phyloP scores from a whole-genome alignment of 2,888 invertebrate species.

The Magallana nippona region DNA sequence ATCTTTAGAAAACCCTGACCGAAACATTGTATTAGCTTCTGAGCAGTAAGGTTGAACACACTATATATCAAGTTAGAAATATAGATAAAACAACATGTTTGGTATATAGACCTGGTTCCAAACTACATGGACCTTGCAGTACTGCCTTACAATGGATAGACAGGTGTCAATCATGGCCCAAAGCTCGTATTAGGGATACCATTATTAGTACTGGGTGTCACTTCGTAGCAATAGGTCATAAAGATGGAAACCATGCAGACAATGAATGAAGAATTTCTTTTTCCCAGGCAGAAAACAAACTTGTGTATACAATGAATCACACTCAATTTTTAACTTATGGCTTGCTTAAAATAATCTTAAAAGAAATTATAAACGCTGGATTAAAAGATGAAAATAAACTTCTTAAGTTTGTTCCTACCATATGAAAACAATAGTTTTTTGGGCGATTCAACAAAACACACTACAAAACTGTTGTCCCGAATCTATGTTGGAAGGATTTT shows the following conservation, averaged over 20 bases:
- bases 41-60: not conserved
- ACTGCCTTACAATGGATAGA: not conserved
- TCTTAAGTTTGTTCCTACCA: not conserved
- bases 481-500: not conserved
- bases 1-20: not conserved
- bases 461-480: not conserved
- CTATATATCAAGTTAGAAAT: not conserved
- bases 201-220: not conserved
- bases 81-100: not conserved
- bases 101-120: not conserved
- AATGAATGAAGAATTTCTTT: not conserved
- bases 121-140: not conserved
- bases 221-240: not conserved
- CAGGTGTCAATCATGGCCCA: not conserved
- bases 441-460: conserved; percentile 1
- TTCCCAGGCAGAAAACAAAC: too few relatives aligned
- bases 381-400: not conserved
- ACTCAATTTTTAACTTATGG: not conserved
- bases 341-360: conserved; percentile 9
- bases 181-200: not conserved
- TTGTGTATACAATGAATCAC: not conserved
- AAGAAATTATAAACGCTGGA: not conserved
- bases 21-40: not conserved
- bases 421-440: not conserved
- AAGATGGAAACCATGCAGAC: not conserved